Evolutionary conservation across 2,797 vertebrate species (phyloP).

Genomic region (Enteromius mattozi): DNA sequence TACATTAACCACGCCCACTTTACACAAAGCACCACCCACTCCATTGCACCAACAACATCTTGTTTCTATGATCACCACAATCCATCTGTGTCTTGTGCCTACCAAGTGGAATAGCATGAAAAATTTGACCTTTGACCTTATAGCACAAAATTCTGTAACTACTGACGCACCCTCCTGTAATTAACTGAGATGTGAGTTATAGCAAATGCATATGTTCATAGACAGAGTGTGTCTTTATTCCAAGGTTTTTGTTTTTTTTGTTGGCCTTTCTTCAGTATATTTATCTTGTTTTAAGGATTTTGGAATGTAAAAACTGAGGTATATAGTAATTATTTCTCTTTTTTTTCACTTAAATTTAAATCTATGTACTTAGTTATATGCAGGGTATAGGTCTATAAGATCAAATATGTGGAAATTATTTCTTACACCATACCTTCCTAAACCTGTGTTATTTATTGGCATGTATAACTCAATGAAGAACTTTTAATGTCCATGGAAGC

Average conservation of each 20-base stretch:
- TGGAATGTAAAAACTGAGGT: no score
- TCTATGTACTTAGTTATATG: background rate
- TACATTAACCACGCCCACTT: slow-evolving; percentile 33
- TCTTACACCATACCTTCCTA: background rate
- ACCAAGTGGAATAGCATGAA: slow-evolving; percentile 29
- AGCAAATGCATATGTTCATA: background rate
- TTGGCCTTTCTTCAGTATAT: no score
- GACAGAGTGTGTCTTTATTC: background rate
- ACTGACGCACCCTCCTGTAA: background rate
- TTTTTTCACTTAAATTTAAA: background rate
- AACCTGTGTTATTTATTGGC: background rate
- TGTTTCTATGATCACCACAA: slow-evolving; percentile 15
- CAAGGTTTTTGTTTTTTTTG: background rate
- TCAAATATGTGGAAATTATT: background rate
- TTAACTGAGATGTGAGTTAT: background rate
- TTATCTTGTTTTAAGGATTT: no score
- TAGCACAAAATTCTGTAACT: background rate
- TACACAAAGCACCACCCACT: background rate
- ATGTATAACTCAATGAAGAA: background rate
- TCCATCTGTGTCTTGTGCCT: slow-evolving; percentile 36
- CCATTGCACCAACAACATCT: background rate
- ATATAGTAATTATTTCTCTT: no score
- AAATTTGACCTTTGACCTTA: slow-evolving; percentile 45
- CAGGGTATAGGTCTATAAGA: background rate
- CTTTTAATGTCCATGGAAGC: no score